These are phyloP conservation scores for Sebastes ruberrimus DNA, from an alignment of 2,797 vertebrate genomes.

Conservation along the genomic window DNA sequence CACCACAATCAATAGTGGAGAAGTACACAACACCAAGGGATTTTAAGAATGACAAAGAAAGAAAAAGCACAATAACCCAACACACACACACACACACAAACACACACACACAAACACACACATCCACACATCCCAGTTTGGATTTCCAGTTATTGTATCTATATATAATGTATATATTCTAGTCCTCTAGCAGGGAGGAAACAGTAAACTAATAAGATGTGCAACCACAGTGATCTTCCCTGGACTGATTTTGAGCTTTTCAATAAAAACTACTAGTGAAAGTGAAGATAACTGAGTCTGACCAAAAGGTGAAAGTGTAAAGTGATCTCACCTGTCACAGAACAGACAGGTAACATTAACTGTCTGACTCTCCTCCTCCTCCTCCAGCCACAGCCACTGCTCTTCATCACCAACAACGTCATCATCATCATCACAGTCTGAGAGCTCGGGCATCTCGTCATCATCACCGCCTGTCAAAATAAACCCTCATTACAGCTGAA, in stretches of 20 bases:
- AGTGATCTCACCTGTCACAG: conserved; percentile 85
- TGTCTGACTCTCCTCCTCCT: conserved; percentile 42
- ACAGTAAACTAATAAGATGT: neutral
- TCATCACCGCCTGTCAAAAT: conserved; percentile 17
- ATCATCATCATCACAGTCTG: conserved; percentile 84
- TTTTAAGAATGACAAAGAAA: no score
- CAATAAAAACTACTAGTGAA: neutral
- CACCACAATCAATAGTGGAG: no score
- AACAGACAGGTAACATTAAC: conserved; percentile 87
- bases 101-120: no score
- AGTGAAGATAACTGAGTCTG: neutral
- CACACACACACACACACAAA: no score
- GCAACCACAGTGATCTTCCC: neutral
- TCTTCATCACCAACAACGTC: conserved; percentile 76
- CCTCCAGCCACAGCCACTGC: conserved; percentile 83
- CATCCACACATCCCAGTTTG: neutral
- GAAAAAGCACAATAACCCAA: no score
- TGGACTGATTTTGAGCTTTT: neutral
- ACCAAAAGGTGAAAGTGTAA: neutral
- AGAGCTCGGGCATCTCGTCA: conserved; percentile 79
- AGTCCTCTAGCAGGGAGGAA: neutral
- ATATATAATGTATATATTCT: neutral
- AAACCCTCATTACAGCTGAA: neutral
- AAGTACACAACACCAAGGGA: no score
- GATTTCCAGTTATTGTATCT: neutral